Evolutionary conservation across 92 coral and sea anemone species (phyloP).

Genomic region (Paramuricea clavata): DNA sequence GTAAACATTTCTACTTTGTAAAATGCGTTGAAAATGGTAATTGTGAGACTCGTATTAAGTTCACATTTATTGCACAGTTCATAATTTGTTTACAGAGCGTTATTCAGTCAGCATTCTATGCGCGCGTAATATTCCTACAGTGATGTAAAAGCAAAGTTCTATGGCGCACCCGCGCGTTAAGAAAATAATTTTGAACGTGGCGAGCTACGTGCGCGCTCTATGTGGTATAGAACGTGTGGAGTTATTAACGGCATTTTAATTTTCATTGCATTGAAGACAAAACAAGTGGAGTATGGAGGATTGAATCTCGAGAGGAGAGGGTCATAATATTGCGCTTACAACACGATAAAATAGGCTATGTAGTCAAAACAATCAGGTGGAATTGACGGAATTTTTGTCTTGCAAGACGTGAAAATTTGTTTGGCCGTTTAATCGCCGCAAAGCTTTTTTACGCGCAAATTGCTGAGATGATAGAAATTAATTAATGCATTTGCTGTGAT

Average conservation of each 20-base stretch:
- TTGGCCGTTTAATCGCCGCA: too few relatives aligned
- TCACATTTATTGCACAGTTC: not conserved
- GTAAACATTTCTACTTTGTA: too few relatives aligned
- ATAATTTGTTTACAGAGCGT: not conserved
- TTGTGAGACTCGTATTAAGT: not conserved
- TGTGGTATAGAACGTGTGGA: not conserved
- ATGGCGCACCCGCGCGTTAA: conserved; percentile 6
- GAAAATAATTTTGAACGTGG: not conserved
- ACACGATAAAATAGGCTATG: too few relatives aligned
- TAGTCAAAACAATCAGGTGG: not conserved
- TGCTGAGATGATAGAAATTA: not conserved
- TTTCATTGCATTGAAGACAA: too few relatives aligned
- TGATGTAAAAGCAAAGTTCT: not conserved
- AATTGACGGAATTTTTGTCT: too few relatives aligned
- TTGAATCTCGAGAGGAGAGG: too few relatives aligned
- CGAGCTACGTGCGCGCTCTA: not conserved
- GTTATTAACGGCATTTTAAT: not conserved
- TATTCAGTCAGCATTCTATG: not conserved
- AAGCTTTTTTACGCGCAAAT: not conserved
- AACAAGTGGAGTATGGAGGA: too few relatives aligned
- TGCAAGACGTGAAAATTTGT: too few relatives aligned
- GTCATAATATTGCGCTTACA: too few relatives aligned
- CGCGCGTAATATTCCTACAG: conserved; percentile 13
- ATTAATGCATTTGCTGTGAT: not conserved
- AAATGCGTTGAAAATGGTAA: too few relatives aligned